A percentile compares a stretch with the other conserved stretches of the same genome.
Conservation (phyloP, 1,140 invertebrate genomes). For the Anthonomus grandis region DNA sequence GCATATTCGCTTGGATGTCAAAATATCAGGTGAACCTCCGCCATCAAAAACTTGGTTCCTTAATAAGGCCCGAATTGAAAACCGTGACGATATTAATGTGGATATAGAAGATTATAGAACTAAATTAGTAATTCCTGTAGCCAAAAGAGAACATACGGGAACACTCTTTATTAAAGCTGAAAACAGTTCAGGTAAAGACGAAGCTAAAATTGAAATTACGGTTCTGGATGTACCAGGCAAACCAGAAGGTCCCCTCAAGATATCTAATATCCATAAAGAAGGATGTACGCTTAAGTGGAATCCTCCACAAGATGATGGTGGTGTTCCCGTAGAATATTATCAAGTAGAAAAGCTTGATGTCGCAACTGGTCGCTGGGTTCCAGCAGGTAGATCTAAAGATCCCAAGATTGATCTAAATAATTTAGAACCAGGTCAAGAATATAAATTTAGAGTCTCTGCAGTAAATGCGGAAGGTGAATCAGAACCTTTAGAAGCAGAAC, state of each 20-base stretch:
- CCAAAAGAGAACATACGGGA: conserved; percentile 79
- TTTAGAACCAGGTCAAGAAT: conserved; percentile 87
- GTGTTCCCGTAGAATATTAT: conserved; percentile 87
- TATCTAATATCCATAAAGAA: conserved; percentile 88
- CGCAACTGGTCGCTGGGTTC: conserved; percentile 80
- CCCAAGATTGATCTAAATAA: conserved; percentile 82
- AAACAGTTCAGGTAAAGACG: conserved; percentile 87
- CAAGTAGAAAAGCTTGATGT: conserved; percentile 88
- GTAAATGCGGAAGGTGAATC: conserved; percentile 95
- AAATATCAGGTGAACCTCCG: conserved; percentile 86
- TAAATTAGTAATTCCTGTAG: conserved; percentile 72
- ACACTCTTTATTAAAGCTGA: conserved; percentile 84
- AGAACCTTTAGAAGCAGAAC: conserved; percentile 83
- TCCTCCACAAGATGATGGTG: conserved; percentile 87
- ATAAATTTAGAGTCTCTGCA: conserved; percentile 94
- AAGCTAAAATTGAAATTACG: conserved; percentile 82
- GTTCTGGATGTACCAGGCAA: conserved; percentile 85
- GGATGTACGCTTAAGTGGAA: conserved; percentile 94
- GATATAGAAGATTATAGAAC: conserved; percentile 84
- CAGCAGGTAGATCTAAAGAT: conserved; percentile 73
- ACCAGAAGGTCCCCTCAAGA: conserved; percentile 88
- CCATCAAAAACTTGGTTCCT: conserved; percentile 81
- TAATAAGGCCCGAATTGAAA: conserved; percentile 72
- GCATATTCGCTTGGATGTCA: conserved; percentile 79
- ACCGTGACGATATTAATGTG: conserved; percentile 68